phyloP scores from a whole-genome alignment of 2,113 vertebrate species.

The Mohoua ochrocephala region DNA sequence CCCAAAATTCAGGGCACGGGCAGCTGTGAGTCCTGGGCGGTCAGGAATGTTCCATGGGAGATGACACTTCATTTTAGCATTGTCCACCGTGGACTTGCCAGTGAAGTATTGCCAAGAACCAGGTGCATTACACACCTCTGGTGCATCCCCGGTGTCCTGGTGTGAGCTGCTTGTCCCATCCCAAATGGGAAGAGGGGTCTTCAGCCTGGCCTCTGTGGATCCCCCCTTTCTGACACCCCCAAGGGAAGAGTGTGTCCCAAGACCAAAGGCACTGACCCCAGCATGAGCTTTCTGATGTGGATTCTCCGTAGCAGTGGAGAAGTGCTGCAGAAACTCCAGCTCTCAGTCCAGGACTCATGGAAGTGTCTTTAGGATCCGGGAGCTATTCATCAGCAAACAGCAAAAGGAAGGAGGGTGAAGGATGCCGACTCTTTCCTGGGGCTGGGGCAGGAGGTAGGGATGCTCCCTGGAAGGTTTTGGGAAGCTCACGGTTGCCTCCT shows the following conservation, averaged over 20 bases:
- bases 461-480: not conserved
- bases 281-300: not conserved
- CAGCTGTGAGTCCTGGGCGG: not conserved
- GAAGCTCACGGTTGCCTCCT: not conserved
- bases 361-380: not conserved
- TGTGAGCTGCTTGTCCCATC: not conserved
- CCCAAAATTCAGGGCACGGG: not conserved
- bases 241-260: not conserved
- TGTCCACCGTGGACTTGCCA: not conserved
- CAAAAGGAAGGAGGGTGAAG: not conserved
- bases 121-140: not conserved
- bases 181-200: not conserved
- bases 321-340: not conserved
- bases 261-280: not conserved
- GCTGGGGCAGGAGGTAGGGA: not conserved
- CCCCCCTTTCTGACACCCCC: not conserved
- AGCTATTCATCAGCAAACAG: not conserved
- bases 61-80: not conserved
- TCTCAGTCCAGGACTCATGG: rapidly evolving
- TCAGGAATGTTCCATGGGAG: not conserved
- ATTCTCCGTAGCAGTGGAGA: not conserved
- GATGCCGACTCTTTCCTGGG: not conserved
- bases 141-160: not conserved
- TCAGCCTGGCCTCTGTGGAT: too few species aligned
- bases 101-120: not conserved